These are phyloP conservation scores for Oscheius sp. DNA, from an alignment of 2,888 invertebrate genomes.

Conservation along the genomic window DNA sequence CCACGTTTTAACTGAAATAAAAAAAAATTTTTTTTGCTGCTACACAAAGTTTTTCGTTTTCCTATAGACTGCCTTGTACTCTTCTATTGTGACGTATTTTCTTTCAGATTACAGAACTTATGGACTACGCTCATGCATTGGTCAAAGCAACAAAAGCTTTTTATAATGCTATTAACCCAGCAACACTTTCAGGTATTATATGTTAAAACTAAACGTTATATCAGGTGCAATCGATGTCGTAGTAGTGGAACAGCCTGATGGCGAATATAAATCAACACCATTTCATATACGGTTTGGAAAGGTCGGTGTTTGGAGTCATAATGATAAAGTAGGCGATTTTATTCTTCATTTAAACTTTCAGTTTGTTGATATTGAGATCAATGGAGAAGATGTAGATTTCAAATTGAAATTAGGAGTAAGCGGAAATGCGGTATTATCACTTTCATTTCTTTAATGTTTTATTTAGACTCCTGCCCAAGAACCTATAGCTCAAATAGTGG, in stretches of 20 bases:
- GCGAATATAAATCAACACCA: slow-evolving; percentile 91
- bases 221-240: slow-evolving; percentile 90
- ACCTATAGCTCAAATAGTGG: background rate
- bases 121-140: slow-evolving; percentile 65
- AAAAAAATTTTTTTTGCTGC: no score
- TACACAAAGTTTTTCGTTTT: no score
- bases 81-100: background rate
- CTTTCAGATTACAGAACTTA: slow-evolving; percentile 26
- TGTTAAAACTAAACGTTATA: slow-evolving; percentile 22
- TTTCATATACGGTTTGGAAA: slow-evolving; percentile 99
- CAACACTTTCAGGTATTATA: slow-evolving; percentile 86
- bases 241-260: slow-evolving; percentile 96
- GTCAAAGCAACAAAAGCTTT: slow-evolving; percentile 74
- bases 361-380: slow-evolving; percentile 96
- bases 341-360: slow-evolving; percentile 40
- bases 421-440: slow-evolving; percentile 91
- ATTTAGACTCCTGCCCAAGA: no score
- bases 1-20: no score
- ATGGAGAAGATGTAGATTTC: slow-evolving; percentile 79
- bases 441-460: background rate
- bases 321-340: slow-evolving; percentile 84
- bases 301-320: slow-evolving; percentile 91
- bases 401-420: slow-evolving; percentile 98
- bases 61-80: no score
- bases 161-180: slow-evolving; percentile 96